phyloP scores from a whole-genome alignment of 2,797 vertebrate genomes.

The Perodicticus potto region DNA sequence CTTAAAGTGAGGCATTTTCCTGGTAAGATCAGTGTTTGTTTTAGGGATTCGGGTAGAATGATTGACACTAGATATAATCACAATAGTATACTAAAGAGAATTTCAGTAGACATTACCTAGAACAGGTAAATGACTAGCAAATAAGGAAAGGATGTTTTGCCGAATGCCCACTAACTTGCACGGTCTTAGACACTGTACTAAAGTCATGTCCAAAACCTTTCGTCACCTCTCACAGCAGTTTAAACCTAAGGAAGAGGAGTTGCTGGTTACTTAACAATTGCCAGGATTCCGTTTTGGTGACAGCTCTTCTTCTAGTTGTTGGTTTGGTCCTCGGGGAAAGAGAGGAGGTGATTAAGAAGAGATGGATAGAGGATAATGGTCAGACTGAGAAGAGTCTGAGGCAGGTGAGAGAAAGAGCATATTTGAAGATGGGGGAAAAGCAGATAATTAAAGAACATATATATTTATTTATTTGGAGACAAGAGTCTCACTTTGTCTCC shows the following conservation, averaged over 20 bases:
- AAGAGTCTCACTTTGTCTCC: no score
- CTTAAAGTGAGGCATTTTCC: neutral
- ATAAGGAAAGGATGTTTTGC: accelerated
- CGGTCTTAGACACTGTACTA: accelerated
- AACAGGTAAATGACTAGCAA: accelerated
- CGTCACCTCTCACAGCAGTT: no score
- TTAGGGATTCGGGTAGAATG: neutral
- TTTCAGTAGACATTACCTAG: neutral
- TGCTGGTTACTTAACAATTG: no score
- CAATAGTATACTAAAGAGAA: no score
- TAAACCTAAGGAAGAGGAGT: accelerated
- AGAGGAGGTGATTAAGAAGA: neutral
- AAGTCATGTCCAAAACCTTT: neutral
- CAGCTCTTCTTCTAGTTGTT: neutral
- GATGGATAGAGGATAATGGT: neutral
- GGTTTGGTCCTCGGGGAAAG: neutral
- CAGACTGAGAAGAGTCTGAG: neutral
- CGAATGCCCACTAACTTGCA: accelerated
- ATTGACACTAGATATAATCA: neutral
- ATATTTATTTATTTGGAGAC: no score
- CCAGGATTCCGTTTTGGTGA: neutral
- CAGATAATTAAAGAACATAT: no score
- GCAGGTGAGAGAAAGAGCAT: neutral
- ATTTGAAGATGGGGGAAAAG: neutral
- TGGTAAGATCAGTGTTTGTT: neutral